phyloP scores from a whole-genome alignment of 2,888 invertebrate species.

The Hermaeophaga mercurialis region DNA sequence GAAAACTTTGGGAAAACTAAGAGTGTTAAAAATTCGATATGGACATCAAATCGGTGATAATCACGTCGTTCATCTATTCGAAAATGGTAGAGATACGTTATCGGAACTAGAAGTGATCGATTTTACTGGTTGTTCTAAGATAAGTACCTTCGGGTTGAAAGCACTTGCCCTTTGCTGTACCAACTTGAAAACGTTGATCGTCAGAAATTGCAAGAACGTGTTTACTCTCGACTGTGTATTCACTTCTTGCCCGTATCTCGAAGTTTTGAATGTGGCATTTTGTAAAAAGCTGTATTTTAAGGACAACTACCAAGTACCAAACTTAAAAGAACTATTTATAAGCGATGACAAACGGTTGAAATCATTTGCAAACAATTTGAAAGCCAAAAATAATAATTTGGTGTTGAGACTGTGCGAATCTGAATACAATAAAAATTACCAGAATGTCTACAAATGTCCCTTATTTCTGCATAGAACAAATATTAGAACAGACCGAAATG shows the following conservation, averaged over 20 bases:
- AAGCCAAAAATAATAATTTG: not conserved
- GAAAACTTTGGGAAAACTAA: slow-evolving; percentile 27
- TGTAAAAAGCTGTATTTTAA: slow-evolving; percentile 22
- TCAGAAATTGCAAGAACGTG: slow-evolving; percentile 32
- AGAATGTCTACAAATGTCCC: slow-evolving; percentile 1
- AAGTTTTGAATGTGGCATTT: slow-evolving; percentile 32
- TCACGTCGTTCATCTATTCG: slow-evolving; percentile 26
- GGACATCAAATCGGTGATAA: slow-evolving; percentile 29
- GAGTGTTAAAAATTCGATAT: slow-evolving; percentile 26
- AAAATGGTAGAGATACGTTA: slow-evolving; percentile 22
- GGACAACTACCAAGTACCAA: not conserved
- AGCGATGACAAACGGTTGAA: slow-evolving; percentile 25
- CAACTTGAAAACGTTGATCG: slow-evolving; percentile 23
- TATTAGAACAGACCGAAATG: too few relatives aligned
- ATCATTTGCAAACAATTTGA: slow-evolving; percentile 21
- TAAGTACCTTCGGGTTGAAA: slow-evolving; percentile 23
- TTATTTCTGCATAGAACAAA: too few relatives aligned
- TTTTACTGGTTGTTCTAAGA: slow-evolving; percentile 33
- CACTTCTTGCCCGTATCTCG: slow-evolving; percentile 23
- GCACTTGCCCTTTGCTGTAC: slow-evolving; percentile 29
- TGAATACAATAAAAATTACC: slow-evolving; percentile 32
- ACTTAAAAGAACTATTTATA: slow-evolving; percentile 26
- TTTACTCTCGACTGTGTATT: slow-evolving; percentile 17
- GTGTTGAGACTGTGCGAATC: slow-evolving; percentile 28
- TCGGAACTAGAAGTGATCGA: slow-evolving; percentile 28